A percentile compares a stretch with the other conserved stretches of the same genome.
Conservation (phyloP, 2,113 vertebrate genomes). For the Sigmodon hispidus region DNA sequence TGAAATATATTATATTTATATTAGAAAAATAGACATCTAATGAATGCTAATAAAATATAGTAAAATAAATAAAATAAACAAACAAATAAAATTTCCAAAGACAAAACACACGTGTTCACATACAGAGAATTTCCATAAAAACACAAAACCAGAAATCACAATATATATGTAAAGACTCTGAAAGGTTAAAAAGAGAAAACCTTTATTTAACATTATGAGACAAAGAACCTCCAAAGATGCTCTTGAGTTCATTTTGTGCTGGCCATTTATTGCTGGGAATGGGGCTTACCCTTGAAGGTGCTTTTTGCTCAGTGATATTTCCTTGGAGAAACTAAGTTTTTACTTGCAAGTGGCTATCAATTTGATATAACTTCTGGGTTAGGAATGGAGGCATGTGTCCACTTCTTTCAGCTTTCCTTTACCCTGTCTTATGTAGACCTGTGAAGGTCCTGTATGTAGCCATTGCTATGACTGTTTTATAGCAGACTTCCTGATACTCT, state of each 20-base stretch:
- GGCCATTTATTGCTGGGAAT: neutral
- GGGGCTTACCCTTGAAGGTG: neutral
- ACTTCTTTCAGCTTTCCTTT: neutral
- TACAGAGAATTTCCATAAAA: neutral
- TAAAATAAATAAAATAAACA: no score
- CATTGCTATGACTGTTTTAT: neutral
- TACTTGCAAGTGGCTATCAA: neutral
- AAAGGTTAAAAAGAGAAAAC: neutral
- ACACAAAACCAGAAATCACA: neutral
- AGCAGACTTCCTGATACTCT: neutral
- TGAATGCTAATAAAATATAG: neutral
- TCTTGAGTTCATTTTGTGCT: neutral
- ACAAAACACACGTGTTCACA: neutral
- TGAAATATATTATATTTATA: neutral
- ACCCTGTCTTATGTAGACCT: no score
- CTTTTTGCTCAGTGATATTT: neutral
- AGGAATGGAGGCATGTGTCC: neutral
- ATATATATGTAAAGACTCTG: neutral
- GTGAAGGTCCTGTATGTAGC: neutral
- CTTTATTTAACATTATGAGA: neutral
- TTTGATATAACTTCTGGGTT: neutral
- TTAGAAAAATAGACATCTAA: neutral
- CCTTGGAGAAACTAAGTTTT: neutral
- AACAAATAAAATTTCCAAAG: neutral
- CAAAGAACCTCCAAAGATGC: neutral